Evolutionary conservation across 92 coral and sea anemone genomes (phyloP), one percentile per base, ranked within the genome.

Genomic region (Epizoanthus stellaris): DNA sequence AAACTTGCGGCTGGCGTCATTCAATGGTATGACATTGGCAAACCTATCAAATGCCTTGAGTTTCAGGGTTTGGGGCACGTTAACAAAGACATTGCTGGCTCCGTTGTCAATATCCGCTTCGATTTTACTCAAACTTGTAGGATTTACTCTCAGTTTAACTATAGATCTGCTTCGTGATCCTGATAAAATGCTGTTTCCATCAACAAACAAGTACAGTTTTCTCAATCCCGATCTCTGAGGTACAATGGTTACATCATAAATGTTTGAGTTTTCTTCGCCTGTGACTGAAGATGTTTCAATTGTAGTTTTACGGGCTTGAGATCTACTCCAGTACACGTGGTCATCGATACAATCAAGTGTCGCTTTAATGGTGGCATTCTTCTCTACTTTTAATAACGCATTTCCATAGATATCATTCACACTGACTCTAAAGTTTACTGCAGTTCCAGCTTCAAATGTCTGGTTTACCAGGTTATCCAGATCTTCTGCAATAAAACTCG

Each of bases 391-490:
- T 1, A 40, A 36, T 6, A 76, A 11, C 12, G 70, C 68, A 19
- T 76, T 42, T 76, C 70, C 82, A 39, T 34, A 76, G 34, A 59
- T 39, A 76, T 76, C 82, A 57, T 36, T 76, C 56, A 76, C 82
- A 38, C 20, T 60, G 36, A 76, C 70, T 76, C 82, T 59, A 39
- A 76, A 76, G 0, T n/a, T 76, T 12, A 76, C 64, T 30, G 56
- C 54, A 60, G 82, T 60, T 76, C 82, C 82, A n/a, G 82, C 82
- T 11, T 76, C 82, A 63, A 76, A 76, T 17, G 82, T 19, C 5
- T 58, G 17, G 25, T 11, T 73, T 5, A 5, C 11, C 10, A 65
- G 70, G 40, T 11, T 77, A 59, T 40, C 30, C 13, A 77, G 42
- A 12, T 77, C 82, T 40, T 77, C 82, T 52, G 70, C 57, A 3